These are phyloP conservation scores for Nomada hirtipes DNA, from an alignment of 2,888 invertebrate species.

Conservation along the genomic window DNA sequence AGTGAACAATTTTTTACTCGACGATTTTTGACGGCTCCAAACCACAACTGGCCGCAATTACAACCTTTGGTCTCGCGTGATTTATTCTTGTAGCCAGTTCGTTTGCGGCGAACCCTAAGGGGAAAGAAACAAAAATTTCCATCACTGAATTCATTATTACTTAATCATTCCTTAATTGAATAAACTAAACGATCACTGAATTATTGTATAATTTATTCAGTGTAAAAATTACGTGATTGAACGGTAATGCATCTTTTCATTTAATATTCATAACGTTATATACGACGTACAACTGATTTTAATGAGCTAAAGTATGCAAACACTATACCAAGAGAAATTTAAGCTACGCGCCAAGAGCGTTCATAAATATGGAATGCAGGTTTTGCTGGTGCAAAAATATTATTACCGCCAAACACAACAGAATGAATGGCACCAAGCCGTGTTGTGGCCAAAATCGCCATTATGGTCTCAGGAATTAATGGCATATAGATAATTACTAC, in stretches of 20 bases:
- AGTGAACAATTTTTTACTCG: constrained; percentile 84
- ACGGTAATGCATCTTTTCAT: no score
- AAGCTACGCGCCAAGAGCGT: background rate
- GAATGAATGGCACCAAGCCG: constrained; percentile 97
- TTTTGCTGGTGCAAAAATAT: background rate
- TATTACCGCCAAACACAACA: constrained; percentile 95
- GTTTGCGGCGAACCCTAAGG: constrained; percentile 93
- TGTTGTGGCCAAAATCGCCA: constrained; percentile 95
- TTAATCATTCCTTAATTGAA: no score
- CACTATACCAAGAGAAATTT: background rate
- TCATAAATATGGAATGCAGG: background rate
- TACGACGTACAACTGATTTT: no score
- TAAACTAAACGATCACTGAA: no score
- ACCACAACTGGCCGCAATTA: constrained; percentile 96
- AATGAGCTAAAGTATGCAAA: background rate
- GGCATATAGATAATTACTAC: constrained; percentile 97
- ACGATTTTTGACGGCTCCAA: constrained; percentile 94
- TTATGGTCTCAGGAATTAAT: constrained; percentile 94
- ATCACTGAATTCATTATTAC: no score
- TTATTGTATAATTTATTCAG: no score
- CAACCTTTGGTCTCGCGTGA: constrained; percentile 94
- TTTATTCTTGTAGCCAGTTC: constrained; percentile 94
- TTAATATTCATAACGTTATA: no score
- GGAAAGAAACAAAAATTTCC: background rate
- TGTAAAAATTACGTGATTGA: no score